Base-by-base conservation (phyloP, 2,888 invertebrate genomes). In the Cheilosia scutellata region DNA sequence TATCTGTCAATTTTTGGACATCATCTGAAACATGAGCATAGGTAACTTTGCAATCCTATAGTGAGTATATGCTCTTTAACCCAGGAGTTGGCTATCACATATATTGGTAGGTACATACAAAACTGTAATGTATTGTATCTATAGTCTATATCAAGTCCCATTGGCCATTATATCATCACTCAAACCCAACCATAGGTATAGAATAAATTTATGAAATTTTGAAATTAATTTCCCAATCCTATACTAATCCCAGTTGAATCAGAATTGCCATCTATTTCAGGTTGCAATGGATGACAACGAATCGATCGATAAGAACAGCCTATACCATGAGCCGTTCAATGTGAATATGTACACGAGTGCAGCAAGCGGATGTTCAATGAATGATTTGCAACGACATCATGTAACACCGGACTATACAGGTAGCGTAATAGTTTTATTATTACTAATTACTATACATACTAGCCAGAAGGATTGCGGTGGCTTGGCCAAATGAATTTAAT, bases 331-430 rank as follows among this genome's bases (percentile, higher is more conserved):
- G 89, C 93, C 93, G 51, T 93, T 93, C 90, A 93, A 93, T 89
- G 92, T 92, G 87, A 93, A 93, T 88, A 92, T 93, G 92, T 92
- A 92, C 87, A 92, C 93, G 65, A 93, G 92, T 89, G 92, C 93
- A 79, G 92, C 92, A 62, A 92, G 92, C 88, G 93, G 91, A 75
- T 92, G 93, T 87, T 92, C 92, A 65, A 90, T 92, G 89, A 92
- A 92, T 89, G 92, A 92, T 89, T 90, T 93, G 88, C 93, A 93
- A 88, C 90, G 93, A 70, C 93, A 93, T 89, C 93, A 93, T 89
- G 92, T 92, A 89, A 93, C 94, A 88, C 94, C 94, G 77, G 94
- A 94, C 90, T 94, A 94, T 89, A 93, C 94, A 91, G 94, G 94
- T 94, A 92, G 90, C 2, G 60, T 49, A 65, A 49, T 7, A 16